Evolutionary conservation across 1,140 invertebrate genomes (phyloP), one percentile per base, ranked within the genome.

Genomic region (Sitodiplosis mosellana): DNA sequence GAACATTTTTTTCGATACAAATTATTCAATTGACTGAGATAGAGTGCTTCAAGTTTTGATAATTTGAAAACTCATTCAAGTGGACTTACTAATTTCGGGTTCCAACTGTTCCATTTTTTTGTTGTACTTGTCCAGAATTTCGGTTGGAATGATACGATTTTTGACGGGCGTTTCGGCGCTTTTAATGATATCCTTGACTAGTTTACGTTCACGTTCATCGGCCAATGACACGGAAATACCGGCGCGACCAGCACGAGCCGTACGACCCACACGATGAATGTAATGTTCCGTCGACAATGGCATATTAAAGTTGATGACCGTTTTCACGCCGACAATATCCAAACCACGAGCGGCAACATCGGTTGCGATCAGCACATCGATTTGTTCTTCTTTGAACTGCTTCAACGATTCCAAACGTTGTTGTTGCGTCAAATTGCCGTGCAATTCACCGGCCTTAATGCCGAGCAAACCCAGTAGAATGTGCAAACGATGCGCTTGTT

Each of bases 251-350:
- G 94, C 94, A 64, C 94, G 74, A 6, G 94, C 93, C 11, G 94
- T 99, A 56, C 94, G 67, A 34, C 92, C 92, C 17, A 95, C 80
- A 62, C 79, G 72, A 58, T 99, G 94, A 61, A 98, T 90, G 58
- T 98, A 98, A 66, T 95, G 90, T 59, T 96, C 87, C 10, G 95
- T 65, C 0, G 87, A 89, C 17, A 82, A 80, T 2, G 94, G 94
- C 81, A 98, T 83, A 0, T 88, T 81, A 64, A 93, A 96, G 68
- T 98, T 98, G 37, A 99, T 87, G 3, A 96, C 92, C 34, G 91
- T 97, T 69, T 92, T 87, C 1, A 99, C 91, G 7, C 88, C 90
- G 42, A 83, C 78, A 55, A 99, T 98, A 67, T 99, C 94, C 21
- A 99, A 71, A 66, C 94, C 94, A 66, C 94, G 72, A 21, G 94